A percentile compares a stretch with the other conserved stretches of the same genome.
Evolutionary conservation across 2,797 vertebrate genomes (phyloP).

Genomic region (Apogon hyalosoma): DNA sequence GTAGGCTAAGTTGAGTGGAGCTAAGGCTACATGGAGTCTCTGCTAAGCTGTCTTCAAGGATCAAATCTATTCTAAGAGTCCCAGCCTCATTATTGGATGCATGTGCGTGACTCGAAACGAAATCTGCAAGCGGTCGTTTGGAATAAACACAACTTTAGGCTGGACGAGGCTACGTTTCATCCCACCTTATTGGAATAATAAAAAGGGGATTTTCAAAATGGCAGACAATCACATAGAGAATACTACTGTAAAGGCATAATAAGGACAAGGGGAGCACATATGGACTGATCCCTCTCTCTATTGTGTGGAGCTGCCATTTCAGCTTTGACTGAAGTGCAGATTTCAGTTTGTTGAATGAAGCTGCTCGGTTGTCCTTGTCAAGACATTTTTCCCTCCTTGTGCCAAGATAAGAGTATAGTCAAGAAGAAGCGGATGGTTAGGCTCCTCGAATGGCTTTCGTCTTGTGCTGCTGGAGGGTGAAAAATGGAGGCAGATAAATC

Average conservation of each 20-base stretch:
- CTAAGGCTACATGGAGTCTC: conserved; percentile 66
- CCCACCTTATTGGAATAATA: conserved; percentile 22
- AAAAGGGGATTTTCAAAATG: conserved; percentile 74
- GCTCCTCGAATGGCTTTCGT: conserved; percentile 39
- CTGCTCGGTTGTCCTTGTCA: conserved; percentile 32
- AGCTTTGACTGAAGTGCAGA: conserved; percentile 11
- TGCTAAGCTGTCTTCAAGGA: conserved; percentile 71
- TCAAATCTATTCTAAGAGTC: conserved; percentile 64
- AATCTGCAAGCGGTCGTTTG: conserved; percentile 3
- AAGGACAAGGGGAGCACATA: conserved; percentile 53
- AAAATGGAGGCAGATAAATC: conserved; percentile 77
- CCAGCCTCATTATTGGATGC: conserved; percentile 43
- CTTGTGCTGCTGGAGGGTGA: conserved; percentile 62
- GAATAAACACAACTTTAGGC: not conserved
- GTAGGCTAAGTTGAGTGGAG: conserved; percentile 62
- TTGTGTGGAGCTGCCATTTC: conserved; percentile 15
- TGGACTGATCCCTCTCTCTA: conserved; percentile 24
- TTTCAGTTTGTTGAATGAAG: conserved; percentile 33
- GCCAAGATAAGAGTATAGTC: conserved; percentile 36
- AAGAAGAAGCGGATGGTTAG: conserved; percentile 44
- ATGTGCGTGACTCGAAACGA: conserved; percentile 6
- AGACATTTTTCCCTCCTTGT: conserved; percentile 35
- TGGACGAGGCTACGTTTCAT: conserved; percentile 10
- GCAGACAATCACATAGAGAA: conserved; percentile 74
- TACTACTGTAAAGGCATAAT: conserved; percentile 63